These are phyloP conservation scores for Toxotes jaculatrix DNA, from an alignment of 2,113 vertebrate species.

Conservation along the genomic window DNA sequence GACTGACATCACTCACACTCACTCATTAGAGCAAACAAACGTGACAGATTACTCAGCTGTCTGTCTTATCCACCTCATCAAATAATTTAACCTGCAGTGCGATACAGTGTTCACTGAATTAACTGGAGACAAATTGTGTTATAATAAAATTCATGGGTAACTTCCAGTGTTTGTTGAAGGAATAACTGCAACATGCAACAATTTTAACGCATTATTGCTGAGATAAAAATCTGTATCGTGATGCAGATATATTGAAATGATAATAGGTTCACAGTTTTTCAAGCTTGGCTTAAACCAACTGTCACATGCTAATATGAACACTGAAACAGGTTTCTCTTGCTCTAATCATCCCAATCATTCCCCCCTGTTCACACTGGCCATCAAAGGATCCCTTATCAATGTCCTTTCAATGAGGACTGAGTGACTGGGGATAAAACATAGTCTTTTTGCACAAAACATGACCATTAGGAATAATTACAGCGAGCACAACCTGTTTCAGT, in stretches of 20 bases:
- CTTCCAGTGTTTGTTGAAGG: background rate
- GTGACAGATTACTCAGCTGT: background rate
- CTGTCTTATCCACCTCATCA: background rate
- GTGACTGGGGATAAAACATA: background rate
- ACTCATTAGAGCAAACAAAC: background rate
- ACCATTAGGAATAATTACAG: background rate
- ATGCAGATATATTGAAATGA: background rate
- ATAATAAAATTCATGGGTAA: background rate
- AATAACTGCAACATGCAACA: background rate
- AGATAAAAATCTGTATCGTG: too few species aligned
- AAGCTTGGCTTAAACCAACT: background rate
- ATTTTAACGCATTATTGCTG: background rate
- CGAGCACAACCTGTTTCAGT: background rate
- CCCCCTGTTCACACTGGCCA: background rate
- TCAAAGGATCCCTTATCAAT: background rate
- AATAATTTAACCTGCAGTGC: background rate
- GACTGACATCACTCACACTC: background rate
- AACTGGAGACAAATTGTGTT: background rate
- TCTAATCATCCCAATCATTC: background rate
- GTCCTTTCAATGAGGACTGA: background rate
- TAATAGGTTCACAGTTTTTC: background rate
- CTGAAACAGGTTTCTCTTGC: background rate
- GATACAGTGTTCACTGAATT: background rate
- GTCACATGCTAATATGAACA: background rate
- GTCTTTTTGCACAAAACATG: background rate